Evolutionary conservation across 2,113 vertebrate species (phyloP).

Genomic region (Ahaetulla prasina): DNA sequence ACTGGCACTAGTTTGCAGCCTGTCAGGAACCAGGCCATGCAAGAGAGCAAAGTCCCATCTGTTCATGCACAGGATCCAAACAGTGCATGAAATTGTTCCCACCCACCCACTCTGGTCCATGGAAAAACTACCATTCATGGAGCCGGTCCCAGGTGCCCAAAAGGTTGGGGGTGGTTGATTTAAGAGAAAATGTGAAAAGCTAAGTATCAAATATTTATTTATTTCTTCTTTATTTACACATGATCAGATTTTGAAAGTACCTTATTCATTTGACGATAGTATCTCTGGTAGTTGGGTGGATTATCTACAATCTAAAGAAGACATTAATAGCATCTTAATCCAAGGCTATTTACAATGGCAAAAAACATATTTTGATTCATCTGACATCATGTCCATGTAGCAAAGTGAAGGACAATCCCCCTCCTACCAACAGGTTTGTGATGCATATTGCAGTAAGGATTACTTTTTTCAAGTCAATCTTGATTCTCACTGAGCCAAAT

Average conservation of each 20-base stretch:
- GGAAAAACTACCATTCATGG: too few relatives aligned
- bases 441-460: neutral
- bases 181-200: neutral
- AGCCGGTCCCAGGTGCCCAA: too few relatives aligned
- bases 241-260: neutral
- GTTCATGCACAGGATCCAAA: too few relatives aligned
- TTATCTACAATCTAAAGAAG: neutral
- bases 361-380: neutral
- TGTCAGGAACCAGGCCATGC: too few relatives aligned
- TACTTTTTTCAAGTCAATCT: neutral
- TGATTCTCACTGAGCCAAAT: neutral
- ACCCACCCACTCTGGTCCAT: too few relatives aligned
- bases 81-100: too few relatives aligned
- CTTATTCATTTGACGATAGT: conserved; percentile 10
- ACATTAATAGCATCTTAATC: neutral
- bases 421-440: neutral
- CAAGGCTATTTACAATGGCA: neutral
- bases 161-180: neutral
- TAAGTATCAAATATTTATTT: neutral
- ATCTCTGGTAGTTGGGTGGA: conserved; percentile 11
- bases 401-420: neutral
- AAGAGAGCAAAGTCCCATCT: too few relatives aligned
- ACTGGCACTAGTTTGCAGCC: too few relatives aligned
- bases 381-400: neutral
- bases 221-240: neutral